phyloP scores from a whole-genome alignment of 1,140 invertebrate genomes.

The Drosophila willistoni region DNA sequence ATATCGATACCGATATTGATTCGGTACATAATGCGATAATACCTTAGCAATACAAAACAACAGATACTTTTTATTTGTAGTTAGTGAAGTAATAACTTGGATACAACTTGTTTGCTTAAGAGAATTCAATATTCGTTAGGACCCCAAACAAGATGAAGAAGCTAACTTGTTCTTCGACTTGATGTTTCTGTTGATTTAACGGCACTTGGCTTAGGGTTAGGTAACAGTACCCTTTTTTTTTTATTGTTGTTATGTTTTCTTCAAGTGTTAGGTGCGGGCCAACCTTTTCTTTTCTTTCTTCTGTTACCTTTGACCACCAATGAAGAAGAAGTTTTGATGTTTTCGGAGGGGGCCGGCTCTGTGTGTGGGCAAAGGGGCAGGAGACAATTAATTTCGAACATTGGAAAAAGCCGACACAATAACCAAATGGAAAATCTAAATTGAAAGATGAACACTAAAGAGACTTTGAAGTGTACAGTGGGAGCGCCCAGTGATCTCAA shows the following conservation, averaged over 20 bases:
- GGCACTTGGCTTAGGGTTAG: constrained; percentile 20
- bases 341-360: constrained; percentile 8
- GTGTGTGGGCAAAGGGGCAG: constrained; percentile 17
- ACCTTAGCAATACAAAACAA: too few relatives aligned
- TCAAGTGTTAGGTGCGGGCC: constrained; percentile 41
- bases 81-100: too few relatives aligned
- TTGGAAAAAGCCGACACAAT: too few relatives aligned
- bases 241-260: constrained; percentile 1
- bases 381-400: constrained; percentile 72
- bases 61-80: too few relatives aligned
- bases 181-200: constrained; percentile 40
- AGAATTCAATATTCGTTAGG: too few relatives aligned
- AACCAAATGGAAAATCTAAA: too few relatives aligned
- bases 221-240: constrained; percentile 15
- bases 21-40: too few relatives aligned
- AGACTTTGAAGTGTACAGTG: too few relatives aligned
- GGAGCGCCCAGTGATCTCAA: too few relatives aligned
- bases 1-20: too few relatives aligned
- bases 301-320: constrained; percentile 43
- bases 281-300: constrained; percentile 20
- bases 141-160: neutral
- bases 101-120: too few relatives aligned
- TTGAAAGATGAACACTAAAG: too few relatives aligned
- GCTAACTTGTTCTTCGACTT: neutral
- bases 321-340: constrained; percentile 14